Evolutionary conservation across 2,888 invertebrate species (phyloP).

Genomic region (Sphaeridia pumilis): DNA sequence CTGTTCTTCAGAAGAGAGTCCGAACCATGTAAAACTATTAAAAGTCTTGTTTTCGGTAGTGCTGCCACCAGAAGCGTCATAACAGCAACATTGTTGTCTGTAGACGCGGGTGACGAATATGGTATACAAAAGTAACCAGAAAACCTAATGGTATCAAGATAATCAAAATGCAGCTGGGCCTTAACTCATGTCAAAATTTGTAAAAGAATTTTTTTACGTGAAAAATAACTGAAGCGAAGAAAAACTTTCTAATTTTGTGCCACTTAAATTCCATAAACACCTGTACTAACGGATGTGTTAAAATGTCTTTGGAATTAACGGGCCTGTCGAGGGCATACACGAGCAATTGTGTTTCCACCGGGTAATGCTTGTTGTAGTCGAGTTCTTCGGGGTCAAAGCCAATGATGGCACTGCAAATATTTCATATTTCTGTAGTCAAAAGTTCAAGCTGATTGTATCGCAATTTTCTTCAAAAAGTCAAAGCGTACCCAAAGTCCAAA

Average conservation of each 20-base stretch:
- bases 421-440: too few relatives aligned
- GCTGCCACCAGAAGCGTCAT: not conserved
- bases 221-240: slow-evolving; percentile 10
- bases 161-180: not conserved
- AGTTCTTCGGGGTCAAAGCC: not conserved
- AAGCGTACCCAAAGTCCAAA: slow-evolving; percentile 9
- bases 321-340: slow-evolving; percentile 8
- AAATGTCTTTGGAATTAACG: slow-evolving; percentile 6
- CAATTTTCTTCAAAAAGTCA: not conserved
- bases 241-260: slow-evolving; percentile 8
- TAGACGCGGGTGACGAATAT: slow-evolving; percentile 10
- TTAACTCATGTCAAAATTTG: not conserved
- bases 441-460: not conserved
- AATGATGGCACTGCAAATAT: not conserved
- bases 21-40: slow-evolving; percentile 10
- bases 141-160: not conserved
- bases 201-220: slow-evolving; percentile 6
- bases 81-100: slow-evolving; percentile 6
- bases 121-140: slow-evolving; percentile 12
- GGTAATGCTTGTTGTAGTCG: not conserved
- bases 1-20: not conserved
- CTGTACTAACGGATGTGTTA: slow-evolving; percentile 11
- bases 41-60: not conserved
- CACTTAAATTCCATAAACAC: slow-evolving; percentile 12
- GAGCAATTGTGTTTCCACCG: slow-evolving; percentile 8